Evolutionary conservation across 2,797 vertebrate genomes (phyloP).

Genomic region (Scolopax bukidnonensis): DNA sequence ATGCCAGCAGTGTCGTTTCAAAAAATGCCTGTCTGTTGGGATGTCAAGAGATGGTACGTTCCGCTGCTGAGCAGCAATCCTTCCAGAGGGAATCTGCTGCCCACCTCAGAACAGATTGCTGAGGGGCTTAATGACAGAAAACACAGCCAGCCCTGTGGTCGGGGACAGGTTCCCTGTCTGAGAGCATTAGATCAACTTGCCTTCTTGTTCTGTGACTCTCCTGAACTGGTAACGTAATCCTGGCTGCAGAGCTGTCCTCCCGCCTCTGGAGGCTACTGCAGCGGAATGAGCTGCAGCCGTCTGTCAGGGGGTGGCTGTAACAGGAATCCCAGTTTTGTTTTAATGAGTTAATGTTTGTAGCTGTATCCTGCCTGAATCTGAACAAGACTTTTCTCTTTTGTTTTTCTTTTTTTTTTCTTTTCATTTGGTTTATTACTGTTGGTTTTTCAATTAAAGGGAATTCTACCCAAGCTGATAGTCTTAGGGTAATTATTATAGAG

Average conservation of each 20-base stretch:
- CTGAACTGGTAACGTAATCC: background rate
- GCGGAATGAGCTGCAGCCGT: background rate
- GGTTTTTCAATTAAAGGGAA: background rate
- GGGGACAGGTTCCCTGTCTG: background rate
- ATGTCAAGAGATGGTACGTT: conserved; percentile 97
- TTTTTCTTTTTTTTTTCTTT: too few species aligned
- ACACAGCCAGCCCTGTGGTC: background rate
- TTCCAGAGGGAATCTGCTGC: background rate
- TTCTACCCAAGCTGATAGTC: background rate
- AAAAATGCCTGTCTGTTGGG: conserved; percentile 95
- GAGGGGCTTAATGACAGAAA: background rate
- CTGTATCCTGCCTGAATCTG: background rate
- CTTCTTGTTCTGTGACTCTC: background rate
- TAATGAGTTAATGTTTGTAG: background rate
- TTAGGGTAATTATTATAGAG: background rate
- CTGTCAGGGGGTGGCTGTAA: background rate
- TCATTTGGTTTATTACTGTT: background rate
- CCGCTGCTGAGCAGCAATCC: background rate
- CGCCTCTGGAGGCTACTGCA: background rate
- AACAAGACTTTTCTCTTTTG: background rate
- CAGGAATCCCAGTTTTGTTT: background rate
- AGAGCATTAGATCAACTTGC: background rate
- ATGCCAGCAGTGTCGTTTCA: conserved; percentile 98
- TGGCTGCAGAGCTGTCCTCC: background rate
- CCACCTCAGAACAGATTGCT: background rate